Evolutionary conservation across 92 coral and sea anemone species (phyloP).

Genomic region (Isaurus tuberculatus): DNA sequence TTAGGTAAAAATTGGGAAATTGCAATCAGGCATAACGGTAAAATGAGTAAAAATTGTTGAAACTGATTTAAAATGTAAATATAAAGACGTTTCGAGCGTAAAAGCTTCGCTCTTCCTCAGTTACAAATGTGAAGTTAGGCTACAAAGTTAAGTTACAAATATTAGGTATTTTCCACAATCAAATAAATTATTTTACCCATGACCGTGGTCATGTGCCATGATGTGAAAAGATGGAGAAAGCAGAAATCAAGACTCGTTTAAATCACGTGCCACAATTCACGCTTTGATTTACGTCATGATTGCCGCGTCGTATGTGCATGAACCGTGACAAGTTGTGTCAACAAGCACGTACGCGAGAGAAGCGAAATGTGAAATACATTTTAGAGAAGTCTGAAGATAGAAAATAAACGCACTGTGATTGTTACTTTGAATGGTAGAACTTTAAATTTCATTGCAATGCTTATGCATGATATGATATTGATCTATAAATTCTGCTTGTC

Average conservation of each 20-base stretch:
- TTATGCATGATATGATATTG: conserved; percentile 13
- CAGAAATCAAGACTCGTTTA: too few species aligned
- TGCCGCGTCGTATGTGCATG: too few species aligned
- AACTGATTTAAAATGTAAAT: too few species aligned
- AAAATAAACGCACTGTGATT: background rate
- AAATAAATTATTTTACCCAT: conserved; percentile 20
- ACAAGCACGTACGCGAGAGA: conserved; percentile 4
- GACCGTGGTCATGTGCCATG: conserved; percentile 18
- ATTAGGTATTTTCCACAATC: conserved; percentile 15
- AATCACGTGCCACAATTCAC: conserved; percentile 14
- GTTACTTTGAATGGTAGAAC: conserved; percentile 12
- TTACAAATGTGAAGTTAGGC: too few species aligned
- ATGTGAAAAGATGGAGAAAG: background rate
- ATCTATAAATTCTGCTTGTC: conserved; percentile 7
- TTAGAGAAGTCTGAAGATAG: background rate
- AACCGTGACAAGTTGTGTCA: conserved; percentile 22
- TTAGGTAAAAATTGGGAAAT: too few species aligned
- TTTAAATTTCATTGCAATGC: conserved; percentile 23
- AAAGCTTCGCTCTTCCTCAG: too few species aligned
- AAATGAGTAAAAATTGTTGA: too few species aligned
- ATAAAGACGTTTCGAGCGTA: too few species aligned
- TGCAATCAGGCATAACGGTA: too few species aligned
- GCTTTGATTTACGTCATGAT: conserved; percentile 6
- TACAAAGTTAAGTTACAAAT: too few species aligned
- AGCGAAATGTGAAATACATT: background rate